Evolutionary conservation across 2,113 vertebrate genomes (phyloP).

Genomic region (Grantiella picta): DNA sequence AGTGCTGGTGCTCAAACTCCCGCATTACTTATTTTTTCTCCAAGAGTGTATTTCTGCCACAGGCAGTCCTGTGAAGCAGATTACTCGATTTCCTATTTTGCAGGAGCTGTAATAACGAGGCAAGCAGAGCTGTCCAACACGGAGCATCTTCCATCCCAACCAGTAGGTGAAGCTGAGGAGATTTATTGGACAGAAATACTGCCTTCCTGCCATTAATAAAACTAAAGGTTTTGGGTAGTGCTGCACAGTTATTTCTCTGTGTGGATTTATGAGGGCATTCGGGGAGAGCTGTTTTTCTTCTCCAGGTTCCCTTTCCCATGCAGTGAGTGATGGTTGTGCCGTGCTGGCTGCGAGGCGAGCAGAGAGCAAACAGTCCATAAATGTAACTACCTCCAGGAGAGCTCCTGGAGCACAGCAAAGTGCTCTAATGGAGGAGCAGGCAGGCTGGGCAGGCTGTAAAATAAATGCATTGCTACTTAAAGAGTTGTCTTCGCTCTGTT

Average conservation of each 20-base stretch:
- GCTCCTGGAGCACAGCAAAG: background rate
- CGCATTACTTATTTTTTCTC: background rate
- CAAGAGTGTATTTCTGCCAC: background rate
- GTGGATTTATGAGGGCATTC: conserved; percentile 12
- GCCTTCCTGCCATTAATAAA: conserved; percentile 1
- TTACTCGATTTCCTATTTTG: background rate
- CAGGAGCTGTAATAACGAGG: background rate
- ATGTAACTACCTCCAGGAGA: conserved; percentile 35
- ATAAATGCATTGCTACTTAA: conserved; percentile 19
- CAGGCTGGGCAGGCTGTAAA: conserved; percentile 20
- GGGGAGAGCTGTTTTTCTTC: conserved; percentile 23
- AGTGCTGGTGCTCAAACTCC: background rate
- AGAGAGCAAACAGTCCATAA: conserved; percentile 41
- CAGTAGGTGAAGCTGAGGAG: background rate
- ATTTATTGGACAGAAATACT: background rate
- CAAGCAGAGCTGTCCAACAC: background rate
- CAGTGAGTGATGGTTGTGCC: background rate
- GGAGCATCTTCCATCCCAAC: background rate
- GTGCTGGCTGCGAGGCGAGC: background rate
- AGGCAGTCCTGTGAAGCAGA: background rate
- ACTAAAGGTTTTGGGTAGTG: background rate
- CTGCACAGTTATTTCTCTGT: background rate
- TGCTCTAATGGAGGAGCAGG: background rate
- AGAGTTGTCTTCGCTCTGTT: background rate
- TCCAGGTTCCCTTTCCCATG: background rate